These are phyloP conservation scores for Rhynchonema sp. DNA, from an alignment of 2,888 invertebrate genomes.

Conservation along the genomic window DNA sequence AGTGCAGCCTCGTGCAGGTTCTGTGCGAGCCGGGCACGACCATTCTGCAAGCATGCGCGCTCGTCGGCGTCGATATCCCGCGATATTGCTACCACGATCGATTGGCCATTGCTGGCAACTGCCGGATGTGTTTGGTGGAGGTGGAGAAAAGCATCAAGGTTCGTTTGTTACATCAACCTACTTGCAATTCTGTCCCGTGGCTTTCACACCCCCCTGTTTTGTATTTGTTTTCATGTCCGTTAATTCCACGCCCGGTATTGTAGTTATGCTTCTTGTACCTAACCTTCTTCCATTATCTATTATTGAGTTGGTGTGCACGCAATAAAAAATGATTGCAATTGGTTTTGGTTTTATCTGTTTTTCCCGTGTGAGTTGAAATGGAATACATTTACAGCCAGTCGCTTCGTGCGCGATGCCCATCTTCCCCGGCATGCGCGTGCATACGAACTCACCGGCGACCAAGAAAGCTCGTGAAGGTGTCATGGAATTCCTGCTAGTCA, in stretches of 20 bases:
- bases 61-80: conserved; percentile 89
- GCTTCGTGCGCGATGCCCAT: conserved; percentile 99
- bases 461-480: conserved; percentile 43
- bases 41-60: conserved; percentile 81
- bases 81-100: conserved; percentile 88
- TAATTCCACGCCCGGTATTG: too few species aligned
- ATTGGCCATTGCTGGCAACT: conserved; percentile 92
- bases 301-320: too few species aligned
- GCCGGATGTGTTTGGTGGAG: conserved; percentile 97
- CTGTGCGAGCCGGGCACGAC: conserved; percentile 87
- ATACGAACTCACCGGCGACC: conserved; percentile 87
- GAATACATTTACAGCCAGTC: too few species aligned
- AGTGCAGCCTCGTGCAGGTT: conserved; percentile 38
- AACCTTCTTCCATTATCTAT: too few species aligned
- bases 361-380: too few species aligned
- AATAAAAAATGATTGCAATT: too few species aligned
- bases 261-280: too few species aligned
- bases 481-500: conserved; percentile 94
- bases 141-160: conserved; percentile 88
- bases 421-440: conserved; percentile 89
- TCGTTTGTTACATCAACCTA: conserved; percentile 1
- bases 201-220: too few species aligned
- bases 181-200: too few species aligned
- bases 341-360: too few species aligned
- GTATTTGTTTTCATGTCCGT: too few species aligned